Base-by-base conservation (phyloP, 2,113 vertebrate genomes). In the Gymnarchus niloticus region DNA sequence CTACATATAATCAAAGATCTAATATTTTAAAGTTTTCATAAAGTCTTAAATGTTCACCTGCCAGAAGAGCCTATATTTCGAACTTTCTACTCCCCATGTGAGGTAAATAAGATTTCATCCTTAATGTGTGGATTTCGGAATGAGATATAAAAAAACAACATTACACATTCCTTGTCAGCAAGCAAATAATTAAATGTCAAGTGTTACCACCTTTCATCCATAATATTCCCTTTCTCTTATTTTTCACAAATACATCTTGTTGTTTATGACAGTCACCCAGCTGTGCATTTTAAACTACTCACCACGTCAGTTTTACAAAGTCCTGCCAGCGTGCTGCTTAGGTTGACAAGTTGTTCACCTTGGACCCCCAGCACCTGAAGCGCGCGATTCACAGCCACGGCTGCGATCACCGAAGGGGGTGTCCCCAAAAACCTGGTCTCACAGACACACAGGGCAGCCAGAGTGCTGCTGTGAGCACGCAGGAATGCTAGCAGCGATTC, bases 381-480 rank as follows among this genome's bases (percentile, higher is more conserved):
- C 0, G 95, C 94, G 6, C 92, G 94, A 88, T 92, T 92, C 41
- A 95, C 87, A 0, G 94, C 91, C 0, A 94, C 94, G 0, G 95
- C 95, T 0, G 94, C 94, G 1, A 96, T 89, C 81, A 96, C 90
- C 0, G 95, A 96, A 0, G 95, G 94, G 0, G 92, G 92, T 0
- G 91, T 90, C 44, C 93, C 95, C 78, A 95, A 89, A 46, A 96
- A 95, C 1, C 92, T 89, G 2, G 92, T 89, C 85, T 95, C 94
- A 3, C 93, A 95, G 6, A 89, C 89, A n/a, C 95, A 96, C 91
- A 96, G 91, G 87, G 94, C 92, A 0, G 93, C 89, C 88, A 96
- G 91, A 0, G 95, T 94, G 88, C 95, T 94, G 0, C 92, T 88
- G 88, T 95, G 95, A 4, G 92, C 87, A 76, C 94, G 88, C 81